Conservation (phyloP, 2,113 vertebrate species). For the Muntiacus muntjak region DNA sequence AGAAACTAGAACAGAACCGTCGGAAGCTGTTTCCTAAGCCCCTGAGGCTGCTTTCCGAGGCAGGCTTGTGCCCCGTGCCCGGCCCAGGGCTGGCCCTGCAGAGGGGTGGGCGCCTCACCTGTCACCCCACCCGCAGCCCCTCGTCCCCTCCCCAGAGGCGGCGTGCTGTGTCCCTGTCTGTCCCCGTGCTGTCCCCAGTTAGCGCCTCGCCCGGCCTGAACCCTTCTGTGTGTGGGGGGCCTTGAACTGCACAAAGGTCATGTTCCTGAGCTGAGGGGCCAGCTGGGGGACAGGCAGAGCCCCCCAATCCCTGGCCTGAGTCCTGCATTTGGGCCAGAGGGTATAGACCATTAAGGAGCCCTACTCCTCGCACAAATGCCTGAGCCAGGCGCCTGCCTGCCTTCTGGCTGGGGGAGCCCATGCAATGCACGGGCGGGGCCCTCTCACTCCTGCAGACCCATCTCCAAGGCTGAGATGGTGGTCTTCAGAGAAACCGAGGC, state of each 20-base stretch:
- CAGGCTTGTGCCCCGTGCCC: too few relatives aligned
- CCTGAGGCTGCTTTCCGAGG: fast-evolving
- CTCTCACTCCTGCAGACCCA: fast-evolving
- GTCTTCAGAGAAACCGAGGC: background rate
- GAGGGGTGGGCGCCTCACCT: background rate
- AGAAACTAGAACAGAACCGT: fast-evolving
- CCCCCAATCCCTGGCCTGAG: background rate
- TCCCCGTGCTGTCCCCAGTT: background rate
- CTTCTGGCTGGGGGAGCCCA: fast-evolving
- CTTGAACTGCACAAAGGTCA: fast-evolving
- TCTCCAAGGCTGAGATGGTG: background rate
- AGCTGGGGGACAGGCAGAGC: too few relatives aligned
- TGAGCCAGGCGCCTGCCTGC: background rate
- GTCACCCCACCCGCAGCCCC: too few relatives aligned
- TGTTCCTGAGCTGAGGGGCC: background rate
- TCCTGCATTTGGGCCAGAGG: fast-evolving
- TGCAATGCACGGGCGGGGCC: fast-evolving
- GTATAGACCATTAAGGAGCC: fast-evolving
- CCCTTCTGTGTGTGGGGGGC: fast-evolving
- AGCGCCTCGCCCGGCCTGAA: fast-evolving
- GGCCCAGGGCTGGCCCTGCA: background rate
- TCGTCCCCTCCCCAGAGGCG: too few relatives aligned
- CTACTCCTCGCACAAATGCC: fast-evolving
- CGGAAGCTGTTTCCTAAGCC: background rate
- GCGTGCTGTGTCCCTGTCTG: background rate